phyloP scores from a whole-genome alignment of 2,113 vertebrate genomes.

The Sturnus vulgaris region DNA sequence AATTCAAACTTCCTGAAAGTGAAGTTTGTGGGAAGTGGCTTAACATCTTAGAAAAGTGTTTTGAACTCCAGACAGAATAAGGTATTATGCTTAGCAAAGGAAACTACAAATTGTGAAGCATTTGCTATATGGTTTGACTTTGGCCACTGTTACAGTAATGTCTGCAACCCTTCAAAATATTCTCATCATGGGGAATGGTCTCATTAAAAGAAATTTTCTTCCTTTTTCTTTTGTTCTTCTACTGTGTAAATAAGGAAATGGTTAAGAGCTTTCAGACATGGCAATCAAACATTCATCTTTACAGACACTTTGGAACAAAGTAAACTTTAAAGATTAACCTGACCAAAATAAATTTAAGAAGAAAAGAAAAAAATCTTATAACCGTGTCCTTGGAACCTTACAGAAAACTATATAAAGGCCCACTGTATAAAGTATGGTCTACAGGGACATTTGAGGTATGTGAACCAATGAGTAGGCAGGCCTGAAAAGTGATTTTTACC shows the following conservation, averaged over 20 bases:
- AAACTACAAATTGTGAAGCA: constrained; percentile 26
- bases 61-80: constrained; percentile 32
- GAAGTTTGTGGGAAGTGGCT: constrained; percentile 34
- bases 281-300: constrained; percentile 5
- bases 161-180: background rate
- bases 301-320: constrained; percentile 41
- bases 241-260: background rate
- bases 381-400: background rate
- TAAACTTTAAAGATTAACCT: constrained; percentile 51
- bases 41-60: constrained; percentile 32
- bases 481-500: constrained; percentile 53
- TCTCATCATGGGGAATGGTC: background rate
- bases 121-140: constrained; percentile 11
- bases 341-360: background rate
- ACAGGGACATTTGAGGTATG: constrained; percentile 22
- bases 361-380: background rate
- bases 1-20: constrained; percentile 61
- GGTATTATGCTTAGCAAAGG: constrained; percentile 12
- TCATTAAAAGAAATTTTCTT: background rate
- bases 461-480: constrained; percentile 24
- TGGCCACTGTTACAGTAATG: background rate
- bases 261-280: background rate
- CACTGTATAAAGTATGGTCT: constrained; percentile 41
- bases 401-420: background rate
- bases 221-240: background rate